Evolutionary conservation across 1,140 invertebrate genomes (phyloP).

Genomic region (Cryptotermes secundus): DNA sequence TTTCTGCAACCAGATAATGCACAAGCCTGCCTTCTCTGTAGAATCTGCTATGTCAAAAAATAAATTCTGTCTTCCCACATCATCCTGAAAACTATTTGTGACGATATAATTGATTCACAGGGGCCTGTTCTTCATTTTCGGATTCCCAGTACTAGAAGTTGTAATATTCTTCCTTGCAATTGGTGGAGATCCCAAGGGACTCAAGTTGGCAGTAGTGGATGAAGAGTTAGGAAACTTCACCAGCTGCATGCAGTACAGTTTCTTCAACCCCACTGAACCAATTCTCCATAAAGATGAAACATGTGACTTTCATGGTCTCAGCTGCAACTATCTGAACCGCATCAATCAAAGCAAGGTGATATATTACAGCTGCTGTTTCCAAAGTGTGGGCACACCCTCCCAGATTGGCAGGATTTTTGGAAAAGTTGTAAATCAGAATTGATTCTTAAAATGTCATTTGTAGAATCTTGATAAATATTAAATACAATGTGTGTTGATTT

Average conservation of each 20-base stretch:
- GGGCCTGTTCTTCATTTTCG: conserved; percentile 73
- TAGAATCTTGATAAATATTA: too few species aligned
- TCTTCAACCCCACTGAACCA: not conserved
- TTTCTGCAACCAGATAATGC: too few species aligned
- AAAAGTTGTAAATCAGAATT: too few species aligned
- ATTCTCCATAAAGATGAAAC: not conserved
- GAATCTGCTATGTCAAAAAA: too few species aligned
- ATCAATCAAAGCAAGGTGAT: not conserved
- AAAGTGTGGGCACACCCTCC: too few species aligned
- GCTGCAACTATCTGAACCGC: not conserved
- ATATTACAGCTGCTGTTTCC: too few species aligned
- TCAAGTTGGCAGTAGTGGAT: conserved; percentile 75
- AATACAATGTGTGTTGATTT: too few species aligned
- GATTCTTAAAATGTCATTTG: too few species aligned
- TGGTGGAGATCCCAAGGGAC: conserved; percentile 70
- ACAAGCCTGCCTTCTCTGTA: too few species aligned
- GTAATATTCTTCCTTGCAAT: conserved; percentile 77
- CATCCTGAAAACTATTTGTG: too few species aligned
- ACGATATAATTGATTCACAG: conserved; percentile 50
- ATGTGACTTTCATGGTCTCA: not conserved
- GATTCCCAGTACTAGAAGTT: conserved; percentile 80
- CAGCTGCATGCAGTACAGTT: conserved; percentile 43
- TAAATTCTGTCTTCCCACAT: too few species aligned
- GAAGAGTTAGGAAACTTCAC: conserved; percentile 58
- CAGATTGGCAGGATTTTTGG: too few species aligned